A percentile compares a stretch with the other conserved stretches of the same genome.
phyloP scores from a whole-genome alignment of 2,113 vertebrate species.

The Hippocampus mohnikei region DNA sequence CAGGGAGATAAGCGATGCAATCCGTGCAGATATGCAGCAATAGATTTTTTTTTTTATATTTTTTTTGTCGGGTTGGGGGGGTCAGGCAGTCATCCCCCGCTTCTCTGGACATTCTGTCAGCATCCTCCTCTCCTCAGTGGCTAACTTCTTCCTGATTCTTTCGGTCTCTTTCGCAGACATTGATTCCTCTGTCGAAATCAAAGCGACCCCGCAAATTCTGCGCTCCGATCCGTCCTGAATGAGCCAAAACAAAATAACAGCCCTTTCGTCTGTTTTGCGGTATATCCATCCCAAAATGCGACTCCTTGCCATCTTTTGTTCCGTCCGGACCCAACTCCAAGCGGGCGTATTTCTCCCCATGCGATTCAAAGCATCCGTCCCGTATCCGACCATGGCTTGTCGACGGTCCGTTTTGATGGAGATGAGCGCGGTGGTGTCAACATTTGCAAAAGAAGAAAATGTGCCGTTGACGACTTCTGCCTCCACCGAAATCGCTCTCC shows the following conservation, averaged over 20 bases:
- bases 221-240: constrained; percentile 13
- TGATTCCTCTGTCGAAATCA: constrained; percentile 1
- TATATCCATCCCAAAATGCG: constrained; percentile 25
- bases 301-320: constrained; percentile 1
- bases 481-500: constrained; percentile 31
- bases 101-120: background rate
- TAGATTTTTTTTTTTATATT: constrained; percentile 20
- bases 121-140: constrained; percentile 5
- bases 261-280: constrained; percentile 16
- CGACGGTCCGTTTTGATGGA: constrained; percentile 4
- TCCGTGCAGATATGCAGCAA: constrained; percentile 4
- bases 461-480: constrained; percentile 21
- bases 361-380: constrained; percentile 17
- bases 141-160: constrained; percentile 36
- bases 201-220: constrained; percentile 33
- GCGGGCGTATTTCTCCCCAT: background rate
- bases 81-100: constrained; percentile 16
- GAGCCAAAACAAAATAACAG: background rate
- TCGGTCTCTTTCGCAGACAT: constrained; percentile 34
- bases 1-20: constrained; percentile 6
- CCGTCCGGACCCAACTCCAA: constrained; percentile 17
- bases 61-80: background rate
- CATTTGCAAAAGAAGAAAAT: constrained; percentile 31
- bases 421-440: constrained; percentile 13
- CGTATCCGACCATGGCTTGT: background rate